Percentiles rank a stretch among this genome's conserved stretches.
phyloP scores from a whole-genome alignment of 1,140 invertebrate species.

The Artemia franciscana region DNA sequence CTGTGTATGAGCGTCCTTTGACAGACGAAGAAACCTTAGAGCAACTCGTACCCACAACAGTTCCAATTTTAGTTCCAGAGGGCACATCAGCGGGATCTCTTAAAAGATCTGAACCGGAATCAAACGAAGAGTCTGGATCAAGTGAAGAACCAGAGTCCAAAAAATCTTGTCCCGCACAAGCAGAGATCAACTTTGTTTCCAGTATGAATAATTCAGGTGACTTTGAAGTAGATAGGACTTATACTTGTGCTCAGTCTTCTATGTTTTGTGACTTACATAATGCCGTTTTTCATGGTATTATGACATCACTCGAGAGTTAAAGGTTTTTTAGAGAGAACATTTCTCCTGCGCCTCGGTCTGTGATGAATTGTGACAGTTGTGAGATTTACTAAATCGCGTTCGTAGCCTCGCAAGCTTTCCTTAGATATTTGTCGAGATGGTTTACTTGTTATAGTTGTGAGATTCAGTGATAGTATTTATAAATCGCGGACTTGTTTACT shows the following conservation, averaged over 20 bases:
- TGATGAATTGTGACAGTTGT: too few relatives aligned
- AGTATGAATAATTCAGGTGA: not conserved
- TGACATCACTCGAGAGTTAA: conserved; percentile 32
- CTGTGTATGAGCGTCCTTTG: conserved; percentile 2
- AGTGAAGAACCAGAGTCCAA: too few relatives aligned
- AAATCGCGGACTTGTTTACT: too few relatives aligned
- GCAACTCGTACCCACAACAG: not conserved
- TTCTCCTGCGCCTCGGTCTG: too few relatives aligned
- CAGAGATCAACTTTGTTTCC: not conserved
- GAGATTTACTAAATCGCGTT: too few relatives aligned
- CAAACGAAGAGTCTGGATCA: not conserved
- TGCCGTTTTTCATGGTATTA: conserved; percentile 37
- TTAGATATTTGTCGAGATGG: too few relatives aligned
- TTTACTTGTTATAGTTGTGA: too few relatives aligned
- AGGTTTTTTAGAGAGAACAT: too few relatives aligned
- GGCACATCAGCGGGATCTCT: not conserved
- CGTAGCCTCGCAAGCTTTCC: too few relatives aligned
- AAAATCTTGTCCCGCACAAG: not conserved
- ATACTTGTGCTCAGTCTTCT: conserved; percentile 35
- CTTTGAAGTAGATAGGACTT: conserved; percentile 14
- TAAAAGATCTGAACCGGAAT: not conserved
- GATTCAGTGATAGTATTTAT: too few relatives aligned
- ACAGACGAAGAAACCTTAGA: conserved; percentile 1
- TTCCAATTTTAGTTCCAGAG: not conserved
- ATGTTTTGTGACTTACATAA: conserved; percentile 41